phyloP scores from a whole-genome alignment of 2,113 vertebrate species.

The Vimba vimba region DNA sequence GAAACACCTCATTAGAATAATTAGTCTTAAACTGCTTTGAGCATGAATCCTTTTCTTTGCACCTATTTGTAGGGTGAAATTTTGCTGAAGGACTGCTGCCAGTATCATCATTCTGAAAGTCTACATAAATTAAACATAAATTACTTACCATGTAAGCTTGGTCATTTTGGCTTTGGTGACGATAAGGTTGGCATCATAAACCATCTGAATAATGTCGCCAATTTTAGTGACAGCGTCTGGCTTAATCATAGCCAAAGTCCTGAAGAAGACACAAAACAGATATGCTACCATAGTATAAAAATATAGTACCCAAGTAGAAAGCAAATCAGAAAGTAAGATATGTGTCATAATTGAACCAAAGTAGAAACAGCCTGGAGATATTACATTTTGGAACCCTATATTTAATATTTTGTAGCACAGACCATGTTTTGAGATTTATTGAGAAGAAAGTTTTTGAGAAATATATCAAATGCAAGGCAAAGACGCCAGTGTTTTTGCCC shows the following conservation, averaged over 20 bases:
- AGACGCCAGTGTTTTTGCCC: not conserved
- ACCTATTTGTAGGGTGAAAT: not conserved
- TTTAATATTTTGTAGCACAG: not conserved
- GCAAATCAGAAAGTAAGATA: not conserved
- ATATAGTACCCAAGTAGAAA: not conserved
- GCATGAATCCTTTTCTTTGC: not conserved
- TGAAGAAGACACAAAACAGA: conserved; percentile 62
- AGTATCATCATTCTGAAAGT: not conserved
- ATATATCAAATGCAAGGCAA: not conserved
- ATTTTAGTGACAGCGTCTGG: conserved; percentile 83
- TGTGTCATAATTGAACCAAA: not conserved
- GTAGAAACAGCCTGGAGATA: not conserved
- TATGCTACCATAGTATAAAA: too few relatives aligned
- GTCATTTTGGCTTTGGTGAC: conserved; percentile 97
- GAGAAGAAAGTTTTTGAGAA: not conserved
- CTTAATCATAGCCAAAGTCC: conserved; percentile 93
- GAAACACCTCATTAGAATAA: not conserved
- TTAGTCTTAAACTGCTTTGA: not conserved
- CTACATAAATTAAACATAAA: not conserved
- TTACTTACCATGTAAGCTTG: conserved; percentile 84
- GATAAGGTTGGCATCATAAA: conserved; percentile 84
- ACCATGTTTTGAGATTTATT: not conserved
- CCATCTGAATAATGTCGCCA: conserved; percentile 87
- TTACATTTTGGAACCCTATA: not conserved
- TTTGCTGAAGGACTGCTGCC: not conserved